Base-by-base conservation (phyloP, 2,113 vertebrate genomes). In the Arenaria interpres region DNA sequence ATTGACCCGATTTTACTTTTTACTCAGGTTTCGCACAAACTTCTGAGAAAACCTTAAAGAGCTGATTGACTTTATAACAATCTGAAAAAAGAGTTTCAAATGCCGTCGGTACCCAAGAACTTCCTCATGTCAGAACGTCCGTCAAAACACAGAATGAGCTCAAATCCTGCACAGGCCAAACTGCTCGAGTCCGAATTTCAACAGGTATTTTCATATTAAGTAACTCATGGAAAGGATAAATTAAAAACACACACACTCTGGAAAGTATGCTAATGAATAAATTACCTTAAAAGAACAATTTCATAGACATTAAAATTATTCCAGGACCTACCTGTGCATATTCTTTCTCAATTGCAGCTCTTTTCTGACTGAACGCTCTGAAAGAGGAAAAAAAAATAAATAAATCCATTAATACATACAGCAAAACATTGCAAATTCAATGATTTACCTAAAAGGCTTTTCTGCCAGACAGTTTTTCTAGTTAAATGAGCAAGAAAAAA, bases 361-460 rank as follows among this genome's bases (percentile, higher is more conserved):
- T 99, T 96, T 99, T 99, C 98, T 99, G 99, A 98, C 99, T 99
- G 98, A 99, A 99, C 7, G 98, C 99, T 98, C 99, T 99, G 97
- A 24, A 98, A 97, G 94, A 98, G 59, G 11, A 8, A 7, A 62
- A 62, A 27, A 7, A 20, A 56, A 76, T 22, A 45, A 46, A 17
- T 25, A 37, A 60, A 10, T 41, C 56, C 21, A 37, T 97, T 90
- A 96, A 84, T 51, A 89, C 7, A 35, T 7, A 33, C 13, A 56
- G 18, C 8, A 77, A 74, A 37, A 30, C 8, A 32, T 19, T 32
- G 14, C 6, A 79, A 92, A 74, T 45, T 80, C 35, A 83, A 6
- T 59, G 50, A 60, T 54, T 75, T 45, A 72, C 57, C 79, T 72
- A 28, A n/a, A 84, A 89, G 18, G 12, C 63, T 79, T 56, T 95